A percentile compares a stretch with the other conserved stretches of the same genome.
These are phyloP conservation scores for Hyperoplus lanceolatus DNA, from an alignment of 2,797 vertebrate species.

Conservation along the genomic window DNA sequence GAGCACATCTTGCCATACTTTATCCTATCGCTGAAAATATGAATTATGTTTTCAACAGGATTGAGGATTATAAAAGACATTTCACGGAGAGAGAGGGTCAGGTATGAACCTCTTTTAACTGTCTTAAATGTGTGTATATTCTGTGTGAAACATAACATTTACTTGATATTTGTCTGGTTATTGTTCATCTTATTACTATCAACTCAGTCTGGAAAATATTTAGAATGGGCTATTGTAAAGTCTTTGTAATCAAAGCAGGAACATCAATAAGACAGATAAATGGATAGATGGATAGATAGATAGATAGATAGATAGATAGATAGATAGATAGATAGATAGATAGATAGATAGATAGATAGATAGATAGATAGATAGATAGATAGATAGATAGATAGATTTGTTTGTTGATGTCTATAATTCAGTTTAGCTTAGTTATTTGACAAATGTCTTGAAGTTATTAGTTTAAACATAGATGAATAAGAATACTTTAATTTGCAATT, in stretches of 20 bases:
- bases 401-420: no score
- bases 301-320: constrained; percentile 10
- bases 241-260: no score
- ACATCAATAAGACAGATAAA: no score
- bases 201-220: not conserved
- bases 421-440: no score
- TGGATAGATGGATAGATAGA: no score
- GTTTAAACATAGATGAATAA: not conserved
- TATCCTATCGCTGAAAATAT: not conserved
- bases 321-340: constrained; percentile 25
- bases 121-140: not conserved
- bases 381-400: not conserved
- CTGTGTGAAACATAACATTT: not conserved
- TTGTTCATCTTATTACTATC: not conserved
- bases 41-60: constrained; percentile 38
- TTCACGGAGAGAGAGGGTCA: constrained; percentile 2
- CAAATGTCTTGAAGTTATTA: no score
- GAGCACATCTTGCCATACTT: not conserved
- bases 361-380: constrained; percentile 11
- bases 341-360: constrained; percentile 31
- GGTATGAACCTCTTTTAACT: not conserved
- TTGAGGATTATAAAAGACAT: constrained; percentile 27
- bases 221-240: no score
- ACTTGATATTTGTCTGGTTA: not conserved
- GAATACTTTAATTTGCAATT: not conserved